A percentile compares a stretch with the other conserved stretches of the same genome.
phyloP scores from a whole-genome alignment of 2,113 vertebrate genomes.

The Oxygymnocypris stewartii region DNA sequence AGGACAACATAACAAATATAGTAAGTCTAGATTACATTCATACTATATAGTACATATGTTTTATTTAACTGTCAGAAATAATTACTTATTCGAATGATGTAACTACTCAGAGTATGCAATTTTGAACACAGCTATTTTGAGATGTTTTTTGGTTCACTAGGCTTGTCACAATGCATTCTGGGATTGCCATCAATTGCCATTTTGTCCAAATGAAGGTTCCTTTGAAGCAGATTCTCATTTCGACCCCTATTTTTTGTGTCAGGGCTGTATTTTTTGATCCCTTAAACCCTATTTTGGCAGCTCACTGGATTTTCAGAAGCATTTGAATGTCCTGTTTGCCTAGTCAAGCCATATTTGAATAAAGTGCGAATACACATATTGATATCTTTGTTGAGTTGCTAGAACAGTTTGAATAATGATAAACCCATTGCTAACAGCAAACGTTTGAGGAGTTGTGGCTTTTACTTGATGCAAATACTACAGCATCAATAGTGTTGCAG shows the following conservation, averaged over 20 bases:
- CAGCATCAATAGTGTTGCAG: too few species aligned
- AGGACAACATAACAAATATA: too few species aligned
- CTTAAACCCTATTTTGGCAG: background rate
- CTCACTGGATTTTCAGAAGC: background rate
- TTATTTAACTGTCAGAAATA: too few species aligned
- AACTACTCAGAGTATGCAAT: too few species aligned
- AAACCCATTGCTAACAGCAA: background rate
- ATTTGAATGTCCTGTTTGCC: slow-evolving; percentile 18
- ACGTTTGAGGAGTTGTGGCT: background rate
- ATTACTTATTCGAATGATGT: too few species aligned
- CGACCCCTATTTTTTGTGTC: background rate
- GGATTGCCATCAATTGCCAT: background rate
- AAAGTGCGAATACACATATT: background rate
- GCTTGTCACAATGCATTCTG: background rate
- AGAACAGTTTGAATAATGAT: background rate
- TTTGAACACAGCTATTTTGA: background rate
- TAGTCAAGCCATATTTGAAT: background rate
- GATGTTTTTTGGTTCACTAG: background rate
- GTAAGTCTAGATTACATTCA: too few species aligned
- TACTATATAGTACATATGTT: too few species aligned
- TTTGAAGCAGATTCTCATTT: background rate
- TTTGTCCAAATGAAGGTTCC: background rate
- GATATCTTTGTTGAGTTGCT: background rate
- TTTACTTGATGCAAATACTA: slow-evolving; percentile 5
- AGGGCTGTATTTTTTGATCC: background rate